A percentile compares a stretch with the other conserved stretches of the same genome.
Conservation (phyloP, 1,140 invertebrate species). For the Cyphomyrmex costatus region DNA sequence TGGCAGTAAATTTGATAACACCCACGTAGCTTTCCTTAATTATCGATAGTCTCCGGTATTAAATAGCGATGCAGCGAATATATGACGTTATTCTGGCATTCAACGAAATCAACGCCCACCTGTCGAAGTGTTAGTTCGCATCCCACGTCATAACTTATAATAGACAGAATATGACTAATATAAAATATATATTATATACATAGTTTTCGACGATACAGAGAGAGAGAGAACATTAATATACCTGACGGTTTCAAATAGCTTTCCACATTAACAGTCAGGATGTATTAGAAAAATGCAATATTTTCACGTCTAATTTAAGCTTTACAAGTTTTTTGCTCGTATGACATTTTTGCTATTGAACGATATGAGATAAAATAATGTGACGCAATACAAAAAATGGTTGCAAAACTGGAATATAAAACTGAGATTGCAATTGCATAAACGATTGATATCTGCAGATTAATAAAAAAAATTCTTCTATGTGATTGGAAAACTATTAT, state of each 20-base stretch:
- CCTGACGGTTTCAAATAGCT: neutral
- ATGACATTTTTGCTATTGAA: neutral
- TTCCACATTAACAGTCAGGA: neutral
- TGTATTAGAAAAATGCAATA: slow-evolving; percentile 19
- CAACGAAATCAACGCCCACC: neutral
- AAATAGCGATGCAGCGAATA: neutral
- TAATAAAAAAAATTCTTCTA: neutral
- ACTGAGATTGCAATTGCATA: neutral
- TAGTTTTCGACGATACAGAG: too few species aligned
- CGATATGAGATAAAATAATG: slow-evolving; percentile 7
- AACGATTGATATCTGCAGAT: neutral
- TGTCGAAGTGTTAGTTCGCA: neutral
- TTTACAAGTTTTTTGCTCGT: neutral
- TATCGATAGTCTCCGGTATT: neutral
- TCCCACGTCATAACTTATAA: slow-evolving; percentile 10
- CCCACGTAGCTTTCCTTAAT: slow-evolving; percentile 40
- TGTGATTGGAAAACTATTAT: neutral
- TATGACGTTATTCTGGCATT: neutral
- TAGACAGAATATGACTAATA: slow-evolving; percentile 22
- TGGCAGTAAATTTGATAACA: slow-evolving; percentile 46
- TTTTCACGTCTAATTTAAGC: slow-evolving; percentile 17
- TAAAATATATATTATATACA: too few species aligned
- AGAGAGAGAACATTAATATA: neutral
- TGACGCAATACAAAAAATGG: neutral
- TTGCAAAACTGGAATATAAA: neutral